These are phyloP conservation scores for Drosophila melanica DNA, from an alignment of 1,140 invertebrate species.

Conservation along the genomic window DNA sequence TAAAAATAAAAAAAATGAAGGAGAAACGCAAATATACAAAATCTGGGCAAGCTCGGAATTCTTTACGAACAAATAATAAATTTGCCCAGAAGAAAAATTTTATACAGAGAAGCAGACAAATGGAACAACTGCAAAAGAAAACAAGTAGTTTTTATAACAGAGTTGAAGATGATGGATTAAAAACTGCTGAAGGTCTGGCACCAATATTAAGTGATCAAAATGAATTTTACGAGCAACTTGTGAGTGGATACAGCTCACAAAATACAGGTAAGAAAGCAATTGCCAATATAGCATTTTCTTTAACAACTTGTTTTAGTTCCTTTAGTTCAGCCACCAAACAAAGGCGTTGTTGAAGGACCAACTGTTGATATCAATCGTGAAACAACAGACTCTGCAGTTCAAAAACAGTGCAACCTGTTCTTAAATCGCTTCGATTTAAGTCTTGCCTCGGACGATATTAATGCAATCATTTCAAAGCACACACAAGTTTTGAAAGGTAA, in stretches of 20 bases:
- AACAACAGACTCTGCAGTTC: conserved; percentile 5
- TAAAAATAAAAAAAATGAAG: conserved; percentile 15
- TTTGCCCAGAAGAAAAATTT: conserved; percentile 63
- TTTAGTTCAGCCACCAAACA: not conserved
- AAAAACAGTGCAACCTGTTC: conserved; percentile 52
- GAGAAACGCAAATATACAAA: conserved; percentile 5
- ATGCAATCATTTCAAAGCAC: conserved; percentile 44
- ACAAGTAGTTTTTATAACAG: conserved; percentile 25
- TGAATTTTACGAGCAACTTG: conserved; percentile 62
- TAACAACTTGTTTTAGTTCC: not conserved
- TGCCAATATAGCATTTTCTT: not conserved
- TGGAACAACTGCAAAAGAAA: conserved; percentile 59
- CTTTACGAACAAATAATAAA: conserved; percentile 39
- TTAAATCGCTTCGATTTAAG: conserved; percentile 57
- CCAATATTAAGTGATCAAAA: conserved; percentile 36
- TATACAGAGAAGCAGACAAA: conserved; percentile 69
- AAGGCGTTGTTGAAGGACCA: not conserved
- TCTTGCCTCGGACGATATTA: conserved; percentile 51
- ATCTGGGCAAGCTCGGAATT: not conserved
- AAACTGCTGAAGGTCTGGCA: conserved; percentile 22
- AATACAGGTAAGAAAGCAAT: conserved; percentile 23
- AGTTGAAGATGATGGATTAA: conserved; percentile 20
- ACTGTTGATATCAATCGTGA: not conserved
- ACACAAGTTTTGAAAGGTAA: conserved; percentile 33
- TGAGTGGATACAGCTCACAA: conserved; percentile 41